Conservation (phyloP, 1,140 invertebrate species). For the Sipha flava region DNA sequence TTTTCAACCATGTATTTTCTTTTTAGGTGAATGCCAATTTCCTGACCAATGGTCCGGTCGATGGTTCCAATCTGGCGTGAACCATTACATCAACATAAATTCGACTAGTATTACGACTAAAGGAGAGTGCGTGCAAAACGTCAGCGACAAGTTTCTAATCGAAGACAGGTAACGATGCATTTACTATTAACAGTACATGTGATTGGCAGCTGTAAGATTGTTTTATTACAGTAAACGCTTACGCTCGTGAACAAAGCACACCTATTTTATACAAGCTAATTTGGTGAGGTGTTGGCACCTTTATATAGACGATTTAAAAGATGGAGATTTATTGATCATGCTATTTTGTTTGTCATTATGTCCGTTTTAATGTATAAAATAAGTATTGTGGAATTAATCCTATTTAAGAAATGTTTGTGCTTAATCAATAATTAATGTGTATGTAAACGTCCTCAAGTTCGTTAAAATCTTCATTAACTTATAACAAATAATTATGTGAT, state of each 20-base stretch:
- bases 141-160: conserved; percentile 64
- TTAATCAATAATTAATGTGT: not conserved
- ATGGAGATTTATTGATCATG: not conserved
- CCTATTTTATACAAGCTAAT: not conserved
- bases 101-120: conserved; percentile 60
- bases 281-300: not conserved
- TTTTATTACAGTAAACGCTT: not conserved
- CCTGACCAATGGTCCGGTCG: conserved; percentile 60
- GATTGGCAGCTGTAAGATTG: not conserved
- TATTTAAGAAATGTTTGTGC: not conserved
- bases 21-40: conserved; percentile 42
- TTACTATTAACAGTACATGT: not conserved
- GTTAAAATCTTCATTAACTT: not conserved
- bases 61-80: conserved; percentile 67
- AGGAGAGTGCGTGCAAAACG: conserved; percentile 59
- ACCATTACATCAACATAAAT: conserved; percentile 57
- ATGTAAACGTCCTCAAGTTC: not conserved
- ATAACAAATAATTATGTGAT: not conserved
- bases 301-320: not conserved
- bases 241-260: not conserved
- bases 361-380: not conserved
- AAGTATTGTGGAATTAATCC: not conserved
- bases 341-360: not conserved
- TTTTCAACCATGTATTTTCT: not conserved
- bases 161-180: conserved; percentile 57